Conservation (phyloP, 2,888 invertebrate genomes). For the Epistrophella euchroma region DNA sequence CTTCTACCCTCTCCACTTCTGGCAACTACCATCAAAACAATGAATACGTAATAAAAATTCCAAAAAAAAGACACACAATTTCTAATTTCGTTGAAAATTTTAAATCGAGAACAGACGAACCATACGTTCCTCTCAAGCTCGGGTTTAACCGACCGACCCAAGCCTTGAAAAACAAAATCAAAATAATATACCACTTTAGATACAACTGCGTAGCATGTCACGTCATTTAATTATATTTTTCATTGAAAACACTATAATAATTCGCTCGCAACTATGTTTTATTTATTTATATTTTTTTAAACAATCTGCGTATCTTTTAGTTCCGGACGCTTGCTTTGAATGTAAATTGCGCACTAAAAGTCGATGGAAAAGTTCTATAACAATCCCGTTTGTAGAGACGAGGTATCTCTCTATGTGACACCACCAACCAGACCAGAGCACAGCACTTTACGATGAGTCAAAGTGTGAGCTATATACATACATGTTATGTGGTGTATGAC, state of each 20-base stretch:
- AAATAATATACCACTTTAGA: neutral
- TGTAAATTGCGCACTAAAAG: constrained; percentile 74
- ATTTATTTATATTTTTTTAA: constrained; percentile 1
- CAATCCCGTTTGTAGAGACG: constrained; percentile 53
- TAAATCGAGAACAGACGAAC: neutral
- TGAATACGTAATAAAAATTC: neutral
- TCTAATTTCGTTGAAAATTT: neutral
- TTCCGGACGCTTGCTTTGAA: constrained; percentile 68
- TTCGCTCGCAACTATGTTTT: constrained; percentile 30
- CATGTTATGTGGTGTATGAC: constrained; percentile 34
- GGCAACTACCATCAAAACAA: constrained; percentile 9
- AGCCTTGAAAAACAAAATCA: neutral
- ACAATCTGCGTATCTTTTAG: constrained; percentile 62
- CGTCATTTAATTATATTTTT: constrained; percentile 45
- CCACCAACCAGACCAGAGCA: constrained; percentile 51
- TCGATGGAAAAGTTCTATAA: constrained; percentile 71
- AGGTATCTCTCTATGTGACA: constrained; percentile 69
- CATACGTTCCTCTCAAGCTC: constrained; percentile 29
- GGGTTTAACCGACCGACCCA: constrained; percentile 1
- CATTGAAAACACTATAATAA: constrained; percentile 43
- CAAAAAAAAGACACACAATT: constrained; percentile 3
- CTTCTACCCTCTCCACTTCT: neutral
- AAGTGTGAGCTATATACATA: constrained; percentile 52
- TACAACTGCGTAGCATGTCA: constrained; percentile 32
- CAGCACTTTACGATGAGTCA: constrained; percentile 35